These are phyloP conservation scores for Oceanites oceanicus DNA, from an alignment of 2,113 vertebrate species.

Conservation along the genomic window DNA sequence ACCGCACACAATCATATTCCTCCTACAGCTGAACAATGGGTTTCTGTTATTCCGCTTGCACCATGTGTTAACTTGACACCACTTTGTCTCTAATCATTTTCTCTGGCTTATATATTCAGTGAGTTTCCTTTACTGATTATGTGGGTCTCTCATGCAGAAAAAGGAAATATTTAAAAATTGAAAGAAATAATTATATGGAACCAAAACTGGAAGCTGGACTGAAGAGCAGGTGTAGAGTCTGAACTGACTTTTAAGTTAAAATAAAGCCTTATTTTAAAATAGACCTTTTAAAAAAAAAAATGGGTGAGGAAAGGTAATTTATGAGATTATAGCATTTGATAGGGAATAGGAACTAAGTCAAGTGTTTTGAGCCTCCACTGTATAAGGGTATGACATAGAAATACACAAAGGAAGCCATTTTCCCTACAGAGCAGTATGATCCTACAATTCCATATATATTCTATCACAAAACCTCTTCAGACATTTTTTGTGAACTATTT, in stretches of 20 bases:
- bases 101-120: not conserved
- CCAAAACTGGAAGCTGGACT: not conserved
- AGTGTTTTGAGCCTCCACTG: not conserved
- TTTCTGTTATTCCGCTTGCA: not conserved
- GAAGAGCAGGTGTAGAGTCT: not conserved
- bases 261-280: not conserved
- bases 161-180: not conserved
- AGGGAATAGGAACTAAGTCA: not conserved
- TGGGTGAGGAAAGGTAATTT: not conserved
- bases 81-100: not conserved
- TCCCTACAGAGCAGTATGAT: not conserved
- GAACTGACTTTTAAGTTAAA: not conserved
- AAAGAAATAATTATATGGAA: not conserved
- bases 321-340: not conserved
- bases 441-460: not conserved
- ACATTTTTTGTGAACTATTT: not conserved
- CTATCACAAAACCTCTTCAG: not conserved
- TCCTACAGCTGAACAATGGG: not conserved
- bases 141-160: not conserved
- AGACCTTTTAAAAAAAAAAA: not conserved
- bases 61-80: not conserved
- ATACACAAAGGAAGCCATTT: not conserved
- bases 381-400: not conserved
- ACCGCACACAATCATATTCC: not conserved
- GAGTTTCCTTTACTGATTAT: not conserved